Base-by-base conservation (phyloP, 2,797 vertebrate species). In the Iguana delicatissima region DNA sequence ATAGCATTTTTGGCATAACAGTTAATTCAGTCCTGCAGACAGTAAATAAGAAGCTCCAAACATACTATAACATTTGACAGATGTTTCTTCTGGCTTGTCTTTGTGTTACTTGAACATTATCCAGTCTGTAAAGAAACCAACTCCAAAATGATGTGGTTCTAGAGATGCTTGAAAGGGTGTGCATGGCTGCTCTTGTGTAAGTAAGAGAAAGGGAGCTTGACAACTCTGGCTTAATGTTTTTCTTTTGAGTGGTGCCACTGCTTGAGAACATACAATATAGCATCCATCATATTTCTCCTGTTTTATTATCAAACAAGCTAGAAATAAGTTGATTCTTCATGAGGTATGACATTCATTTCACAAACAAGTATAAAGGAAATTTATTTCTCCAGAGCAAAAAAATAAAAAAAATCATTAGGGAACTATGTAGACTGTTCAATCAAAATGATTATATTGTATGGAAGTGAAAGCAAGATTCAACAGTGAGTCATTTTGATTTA, bases 401-500 rank as follows among this genome's bases (percentile, higher is more conserved):
- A 86, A 93, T 57, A 69, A 80, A 93, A 95, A 91, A 69, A 52
- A 85, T 92, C 92, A 89, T 96, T 95, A 93, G 89, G 86, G 94
- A 95, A 89, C 94, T 95, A 93, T 10, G 87, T 86, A 95, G 93
- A 90, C 92, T 92, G 89, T 85, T 89, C 95, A 94, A 94, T 95
- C 81, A 94, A 84, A 95, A 96, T 96, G 1, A 92, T 93, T 92
- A 87, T 92, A 90, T 90, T 91, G 87, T 86, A 92, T 93, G 85
- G 94, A 95, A 91, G 59, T 69, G 91, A 94, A 93, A 77, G 57
- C 73, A 72, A 89, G 85, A 72, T 93, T 94, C 95, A 88, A 69
- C 89, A 96, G 79, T 74, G 91, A 95, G n/a, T 57, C 86, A 50
- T 92, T 95, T 96, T 93, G n/a, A 93, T 95, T 96, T 96, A 92